Evolutionary conservation across 2,888 invertebrate genomes (phyloP), one percentile per base, ranked within the genome.

Genomic region (Liopterus haemorrhoidalis): DNA sequence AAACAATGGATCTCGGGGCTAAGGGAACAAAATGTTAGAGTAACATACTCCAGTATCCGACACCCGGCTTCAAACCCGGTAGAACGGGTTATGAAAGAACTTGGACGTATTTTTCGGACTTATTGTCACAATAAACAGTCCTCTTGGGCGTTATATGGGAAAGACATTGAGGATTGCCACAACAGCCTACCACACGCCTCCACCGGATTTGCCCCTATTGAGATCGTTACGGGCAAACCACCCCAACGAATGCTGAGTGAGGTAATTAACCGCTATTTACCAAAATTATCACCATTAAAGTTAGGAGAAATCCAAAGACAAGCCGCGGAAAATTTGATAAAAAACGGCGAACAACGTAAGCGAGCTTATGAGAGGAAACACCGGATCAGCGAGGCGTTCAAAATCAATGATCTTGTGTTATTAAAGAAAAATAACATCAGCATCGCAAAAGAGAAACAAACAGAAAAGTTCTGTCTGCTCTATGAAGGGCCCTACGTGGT

Each of bases 41-140:
- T 9, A 12, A 33, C 33, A 6, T 48, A 35, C 16, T 48, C 40
- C 1, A 39, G 36, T 2, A 36, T 45, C 9, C 40, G 44, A n/a
- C 43, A 48, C 20, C 41, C 48, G 5, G 21, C 24, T 4, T 39
- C 44, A 0, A 48, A 45, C 28, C 48, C 40, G 5, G 32, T 44
- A 4, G 48, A 48, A 16, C 16, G 35, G 15, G 45, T 44, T 8
- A 48, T 48, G 48, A 5, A 36, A 2, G 48, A 48, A 32, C 22
- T 47, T 8, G 41, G 46, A 20, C 24, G 41, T 9, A 19, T 41
- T 2, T 32, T 46, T 12, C 27, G 41, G 42, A 50, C 50, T 2
- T 49, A 46, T 36, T 41, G 45, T 31, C 46, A 41, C 11, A 6
- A 40, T 5, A 8, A 39, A 24, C 45, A 49, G 25, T 42, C 41